Evolutionary conservation across 2,888 invertebrate species (phyloP).

Genomic region (Athalia rosae): DNA sequence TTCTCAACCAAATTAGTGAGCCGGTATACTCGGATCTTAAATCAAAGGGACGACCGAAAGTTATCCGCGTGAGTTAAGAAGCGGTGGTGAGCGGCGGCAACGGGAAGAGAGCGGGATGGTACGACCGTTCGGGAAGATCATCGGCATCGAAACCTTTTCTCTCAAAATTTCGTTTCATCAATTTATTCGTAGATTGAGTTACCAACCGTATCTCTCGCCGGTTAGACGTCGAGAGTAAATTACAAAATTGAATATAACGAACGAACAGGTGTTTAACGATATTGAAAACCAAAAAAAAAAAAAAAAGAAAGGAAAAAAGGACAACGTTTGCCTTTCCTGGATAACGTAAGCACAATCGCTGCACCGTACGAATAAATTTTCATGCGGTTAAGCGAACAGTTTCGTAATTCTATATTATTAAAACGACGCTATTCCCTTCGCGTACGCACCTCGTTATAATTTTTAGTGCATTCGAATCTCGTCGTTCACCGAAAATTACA

Average conservation of each 20-base stretch:
- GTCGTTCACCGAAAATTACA: conserved; percentile 24
- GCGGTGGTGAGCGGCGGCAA: neutral
- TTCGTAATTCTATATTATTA: no score
- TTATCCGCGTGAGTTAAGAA: no score
- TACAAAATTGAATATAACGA: conserved; percentile 62
- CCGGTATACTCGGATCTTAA: conserved; percentile 23
- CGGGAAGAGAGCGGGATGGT: neutral
- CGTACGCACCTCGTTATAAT: conserved; percentile 25
- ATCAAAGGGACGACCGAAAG: conserved; percentile 18
- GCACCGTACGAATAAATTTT: neutral
- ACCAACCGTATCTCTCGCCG: conserved; percentile 53
- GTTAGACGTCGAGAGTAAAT: conserved; percentile 60
- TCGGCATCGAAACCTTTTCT: conserved; percentile 23
- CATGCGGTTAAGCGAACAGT: neutral
- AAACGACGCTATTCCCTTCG: conserved; percentile 18
- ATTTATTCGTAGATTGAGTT: conserved; percentile 41
- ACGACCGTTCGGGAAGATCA: neutral
- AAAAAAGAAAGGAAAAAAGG: no score
- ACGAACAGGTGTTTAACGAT: conserved; percentile 47
- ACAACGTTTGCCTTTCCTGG: conserved; percentile 22
- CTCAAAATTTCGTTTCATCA: conserved; percentile 14
- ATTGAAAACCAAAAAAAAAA: conserved; percentile 8
- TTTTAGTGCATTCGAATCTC: conserved; percentile 11
- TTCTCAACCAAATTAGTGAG: conserved; percentile 38
- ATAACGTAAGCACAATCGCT: conserved; percentile 22